These are phyloP conservation scores for Blastobasis lacticolella DNA, from an alignment of 2,888 invertebrate species.

Conservation along the genomic window DNA sequence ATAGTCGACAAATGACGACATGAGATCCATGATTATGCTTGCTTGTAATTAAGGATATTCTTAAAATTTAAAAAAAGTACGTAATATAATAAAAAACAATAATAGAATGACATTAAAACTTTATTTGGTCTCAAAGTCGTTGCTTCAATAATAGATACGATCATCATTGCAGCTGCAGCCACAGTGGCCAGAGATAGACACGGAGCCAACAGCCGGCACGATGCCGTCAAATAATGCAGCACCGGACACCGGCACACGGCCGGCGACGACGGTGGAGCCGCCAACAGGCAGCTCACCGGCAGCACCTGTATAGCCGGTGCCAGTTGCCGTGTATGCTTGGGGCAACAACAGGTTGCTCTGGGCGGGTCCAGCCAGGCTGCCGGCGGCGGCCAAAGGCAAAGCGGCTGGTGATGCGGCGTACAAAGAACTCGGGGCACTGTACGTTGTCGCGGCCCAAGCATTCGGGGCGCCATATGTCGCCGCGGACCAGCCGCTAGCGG, in stretches of 20 bases:
- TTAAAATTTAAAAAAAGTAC: too few species aligned
- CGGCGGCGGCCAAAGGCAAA: background rate
- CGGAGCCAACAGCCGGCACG: constrained; percentile 22
- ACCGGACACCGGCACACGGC: constrained; percentile 29
- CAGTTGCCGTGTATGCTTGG: constrained; percentile 11
- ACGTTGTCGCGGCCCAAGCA: too few species aligned
- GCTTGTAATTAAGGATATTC: too few species aligned
- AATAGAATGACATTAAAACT: too few species aligned
- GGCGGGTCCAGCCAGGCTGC: background rate
- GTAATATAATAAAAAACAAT: too few species aligned
- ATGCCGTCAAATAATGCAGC: constrained; percentile 22
- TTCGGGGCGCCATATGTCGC: too few species aligned
- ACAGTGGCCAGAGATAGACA: constrained; percentile 25
- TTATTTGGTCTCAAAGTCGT: constrained; percentile 1
- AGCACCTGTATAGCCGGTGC: constrained; percentile 21
- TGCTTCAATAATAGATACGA: constrained; percentile 5
- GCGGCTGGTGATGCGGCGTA: background rate
- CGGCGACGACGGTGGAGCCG: constrained; percentile 24
- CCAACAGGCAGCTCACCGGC: constrained; percentile 24
- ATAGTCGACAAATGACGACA: too few species aligned
- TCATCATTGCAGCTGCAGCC: constrained; percentile 14
- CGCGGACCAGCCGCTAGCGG: background rate
- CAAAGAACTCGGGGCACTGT: background rate
- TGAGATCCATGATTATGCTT: too few species aligned
- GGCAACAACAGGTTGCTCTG: background rate